Conservation (phyloP, 2,113 vertebrate genomes). For the Acrocephalus kingi region DNA sequence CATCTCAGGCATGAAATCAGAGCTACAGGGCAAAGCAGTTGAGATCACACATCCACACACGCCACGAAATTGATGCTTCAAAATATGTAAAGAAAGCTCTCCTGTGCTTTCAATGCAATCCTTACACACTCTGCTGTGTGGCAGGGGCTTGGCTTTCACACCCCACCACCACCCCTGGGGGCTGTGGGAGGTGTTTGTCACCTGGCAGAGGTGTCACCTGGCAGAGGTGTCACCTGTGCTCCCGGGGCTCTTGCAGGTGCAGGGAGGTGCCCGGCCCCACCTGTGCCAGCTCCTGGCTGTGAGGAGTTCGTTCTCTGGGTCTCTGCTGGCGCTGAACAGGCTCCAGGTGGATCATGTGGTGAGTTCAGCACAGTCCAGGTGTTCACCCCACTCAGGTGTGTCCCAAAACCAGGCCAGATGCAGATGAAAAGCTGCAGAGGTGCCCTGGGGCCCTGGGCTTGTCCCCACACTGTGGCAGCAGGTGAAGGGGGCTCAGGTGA, state of each 20-base stretch:
- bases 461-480: neutral
- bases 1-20: too few relatives aligned
- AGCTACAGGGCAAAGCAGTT: too few relatives aligned
- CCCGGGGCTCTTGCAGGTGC: constrained; percentile 72
- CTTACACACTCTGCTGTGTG: too few relatives aligned
- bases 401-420: fast-evolving
- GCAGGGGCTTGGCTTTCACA: too few relatives aligned
- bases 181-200: neutral
- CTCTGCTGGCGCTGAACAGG: constrained; percentile 75
- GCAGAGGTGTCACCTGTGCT: neutral
- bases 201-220: neutral
- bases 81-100: too few relatives aligned
- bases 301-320: constrained; percentile 76
- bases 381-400: fast-evolving
- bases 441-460: neutral
- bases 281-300: constrained; percentile 79
- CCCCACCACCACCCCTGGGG: too few relatives aligned
- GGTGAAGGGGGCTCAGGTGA: neutral
- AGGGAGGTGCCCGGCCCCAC: constrained; percentile 76
- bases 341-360: constrained; percentile 79
- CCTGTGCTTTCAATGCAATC: too few relatives aligned
- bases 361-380: constrained; percentile 8
- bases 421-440: fast-evolving
- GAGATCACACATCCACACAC: too few relatives aligned
- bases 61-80: too few relatives aligned